Percentiles rank a stretch among this genome's conserved stretches.
These are phyloP conservation scores for Procambarus virginalis DNA, from an alignment of 1,140 invertebrate genomes.

Conservation along the genomic window DNA sequence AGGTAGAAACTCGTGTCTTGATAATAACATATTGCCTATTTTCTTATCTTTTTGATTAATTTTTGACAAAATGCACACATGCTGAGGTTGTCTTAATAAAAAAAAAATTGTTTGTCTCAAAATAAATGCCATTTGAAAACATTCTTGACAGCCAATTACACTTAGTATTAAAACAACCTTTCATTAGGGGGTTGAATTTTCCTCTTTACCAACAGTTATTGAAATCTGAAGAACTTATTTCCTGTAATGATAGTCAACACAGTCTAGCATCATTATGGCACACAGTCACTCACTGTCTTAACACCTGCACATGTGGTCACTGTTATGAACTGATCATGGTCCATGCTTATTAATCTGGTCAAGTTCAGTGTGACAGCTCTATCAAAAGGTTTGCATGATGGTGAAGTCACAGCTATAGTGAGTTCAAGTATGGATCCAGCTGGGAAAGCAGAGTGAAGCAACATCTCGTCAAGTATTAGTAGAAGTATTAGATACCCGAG, in stretches of 20 bases:
- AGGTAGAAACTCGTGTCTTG: not conserved
- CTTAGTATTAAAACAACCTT: not conserved
- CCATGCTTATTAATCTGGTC: not conserved
- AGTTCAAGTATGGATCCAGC: not conserved
- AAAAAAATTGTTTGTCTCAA: not conserved
- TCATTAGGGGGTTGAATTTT: not conserved
- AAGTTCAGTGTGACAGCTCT: not conserved
- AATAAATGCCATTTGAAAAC: not conserved
- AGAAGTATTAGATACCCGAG: not conserved
- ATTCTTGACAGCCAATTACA: not conserved
- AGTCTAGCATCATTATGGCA: conserved; percentile 22
- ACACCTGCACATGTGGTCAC: not conserved
- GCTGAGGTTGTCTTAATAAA: not conserved
- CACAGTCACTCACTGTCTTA: conserved; percentile 5
- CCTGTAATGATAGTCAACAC: not conserved
- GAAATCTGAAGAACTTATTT: not conserved
- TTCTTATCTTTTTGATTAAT: not conserved
- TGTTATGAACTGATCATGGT: not conserved
- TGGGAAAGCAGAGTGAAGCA: not conserved
- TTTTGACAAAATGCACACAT: conserved; percentile 16
- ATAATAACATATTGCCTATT: not conserved
- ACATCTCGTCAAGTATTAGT: conserved; percentile 8
- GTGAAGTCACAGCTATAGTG: not conserved
- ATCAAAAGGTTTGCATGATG: not conserved
- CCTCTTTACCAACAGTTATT: not conserved